Conservation (phyloP, 2,113 vertebrate genomes). For the Labeo rohita region DNA sequence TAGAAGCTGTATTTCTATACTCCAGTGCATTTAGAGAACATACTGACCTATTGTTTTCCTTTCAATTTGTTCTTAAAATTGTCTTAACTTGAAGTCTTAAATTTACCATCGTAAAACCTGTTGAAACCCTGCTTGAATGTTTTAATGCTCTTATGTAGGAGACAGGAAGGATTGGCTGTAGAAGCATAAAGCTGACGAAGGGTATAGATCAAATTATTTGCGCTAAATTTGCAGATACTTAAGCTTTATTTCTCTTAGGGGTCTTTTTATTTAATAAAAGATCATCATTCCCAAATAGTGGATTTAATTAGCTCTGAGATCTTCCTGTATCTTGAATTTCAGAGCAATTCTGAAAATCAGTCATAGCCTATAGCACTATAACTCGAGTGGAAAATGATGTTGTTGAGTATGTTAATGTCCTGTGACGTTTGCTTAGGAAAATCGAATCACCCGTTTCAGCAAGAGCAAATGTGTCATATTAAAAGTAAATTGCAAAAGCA, state of each 20-base stretch:
- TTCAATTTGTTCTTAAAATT: too few species aligned
- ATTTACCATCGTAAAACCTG: too few species aligned
- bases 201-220: background rate
- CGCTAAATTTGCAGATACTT: background rate
- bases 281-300: background rate
- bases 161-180: background rate
- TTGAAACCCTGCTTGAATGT: background rate
- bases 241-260: background rate
- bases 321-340: background rate
- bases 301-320: background rate
- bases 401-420: conserved; percentile 11
- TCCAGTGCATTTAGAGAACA: too few species aligned
- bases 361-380: conserved; percentile 24
- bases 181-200: background rate
- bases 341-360: conserved; percentile 5
- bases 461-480: conserved; percentile 46
- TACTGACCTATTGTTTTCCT: too few species aligned
- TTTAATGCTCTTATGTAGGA: background rate
- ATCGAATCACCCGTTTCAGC: conserved; percentile 3
- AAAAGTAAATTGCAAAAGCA: conserved; percentile 45
- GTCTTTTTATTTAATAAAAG: background rate
- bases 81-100: too few species aligned
- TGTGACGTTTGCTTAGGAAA: conserved; percentile 32
- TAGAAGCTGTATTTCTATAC: too few species aligned
- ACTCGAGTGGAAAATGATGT: conserved; percentile 27